Conservation (phyloP, 2,888 invertebrate species). For the Caradrina kadenii region DNA sequence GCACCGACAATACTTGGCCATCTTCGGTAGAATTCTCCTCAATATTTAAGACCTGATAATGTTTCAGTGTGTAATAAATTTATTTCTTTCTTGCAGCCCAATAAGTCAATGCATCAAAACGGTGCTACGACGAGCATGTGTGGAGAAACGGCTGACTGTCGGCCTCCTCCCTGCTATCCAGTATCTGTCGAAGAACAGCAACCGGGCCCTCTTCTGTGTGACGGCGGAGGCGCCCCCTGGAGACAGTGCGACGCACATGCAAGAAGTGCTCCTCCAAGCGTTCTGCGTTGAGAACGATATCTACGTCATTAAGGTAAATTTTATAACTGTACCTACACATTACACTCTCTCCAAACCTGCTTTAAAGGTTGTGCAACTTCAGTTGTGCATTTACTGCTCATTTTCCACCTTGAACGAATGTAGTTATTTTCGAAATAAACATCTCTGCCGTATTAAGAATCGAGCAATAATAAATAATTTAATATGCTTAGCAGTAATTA, state of each 20-base stretch:
- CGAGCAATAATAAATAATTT: constrained; percentile 1
- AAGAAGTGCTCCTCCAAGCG: constrained; percentile 94
- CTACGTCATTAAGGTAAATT: constrained; percentile 92
- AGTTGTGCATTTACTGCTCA: constrained; percentile 19
- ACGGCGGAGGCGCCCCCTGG: constrained; percentile 92
- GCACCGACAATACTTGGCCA: not conserved
- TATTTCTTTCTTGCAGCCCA: constrained; percentile 73
- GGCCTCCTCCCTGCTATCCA: constrained; percentile 92
- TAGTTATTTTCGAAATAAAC: not conserved
- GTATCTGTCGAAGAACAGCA: constrained; percentile 90
- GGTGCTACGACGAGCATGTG: constrained; percentile 88
- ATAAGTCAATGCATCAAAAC: constrained; percentile 88
- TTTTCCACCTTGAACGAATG: constrained; percentile 47
- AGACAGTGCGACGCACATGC: constrained; percentile 94
- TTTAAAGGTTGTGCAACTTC: constrained; percentile 49
- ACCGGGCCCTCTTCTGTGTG: constrained; percentile 93
- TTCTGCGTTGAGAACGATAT: constrained; percentile 95
- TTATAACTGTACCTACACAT: constrained; percentile 21
- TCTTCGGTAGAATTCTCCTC: not conserved
- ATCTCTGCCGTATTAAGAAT: constrained; percentile 8
- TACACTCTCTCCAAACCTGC: constrained; percentile 38
- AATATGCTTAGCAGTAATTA: not conserved
- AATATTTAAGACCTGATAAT: not conserved
- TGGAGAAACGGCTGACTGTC: constrained; percentile 91
- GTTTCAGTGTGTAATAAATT: constrained; percentile 22